phyloP scores from a whole-genome alignment of 2,113 vertebrate genomes.

The Columbina picui region DNA sequence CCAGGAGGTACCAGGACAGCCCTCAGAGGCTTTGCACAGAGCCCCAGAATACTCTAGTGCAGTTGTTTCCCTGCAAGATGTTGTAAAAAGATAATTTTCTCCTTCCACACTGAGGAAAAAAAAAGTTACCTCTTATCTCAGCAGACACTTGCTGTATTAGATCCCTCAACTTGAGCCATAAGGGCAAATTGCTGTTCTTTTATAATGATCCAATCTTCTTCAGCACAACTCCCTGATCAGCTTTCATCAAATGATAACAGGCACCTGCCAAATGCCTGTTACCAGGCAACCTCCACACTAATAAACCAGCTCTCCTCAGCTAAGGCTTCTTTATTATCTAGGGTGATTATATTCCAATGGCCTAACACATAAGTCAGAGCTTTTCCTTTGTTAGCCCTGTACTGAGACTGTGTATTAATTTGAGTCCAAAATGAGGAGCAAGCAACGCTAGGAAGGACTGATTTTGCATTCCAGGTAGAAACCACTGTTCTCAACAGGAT shows the following conservation, averaged over 20 bases:
- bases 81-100: not conserved
- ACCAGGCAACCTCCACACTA: not conserved
- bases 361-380: not conserved
- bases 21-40: not conserved
- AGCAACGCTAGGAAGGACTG: not conserved
- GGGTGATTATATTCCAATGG: not conserved
- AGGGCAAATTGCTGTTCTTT: conserved; percentile 17
- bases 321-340: not conserved
- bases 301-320: not conserved
- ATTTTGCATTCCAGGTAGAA: not conserved
- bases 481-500: not conserved
- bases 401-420: not conserved
- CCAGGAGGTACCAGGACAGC: not conserved
- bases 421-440: not conserved
- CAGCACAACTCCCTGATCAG: not conserved
- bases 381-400: not conserved
- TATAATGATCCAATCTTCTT: conserved; percentile 8
- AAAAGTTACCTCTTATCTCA: not conserved
- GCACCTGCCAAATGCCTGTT: conserved; percentile 8
- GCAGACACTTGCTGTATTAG: not conserved
- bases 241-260: not conserved
- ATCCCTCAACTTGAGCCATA: not conserved
- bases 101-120: not conserved
- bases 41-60: not conserved
- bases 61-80: not conserved